Evolutionary conservation across 2,888 invertebrate genomes (phyloP).

Genomic region (Synanthedon andrenaeformis): DNA sequence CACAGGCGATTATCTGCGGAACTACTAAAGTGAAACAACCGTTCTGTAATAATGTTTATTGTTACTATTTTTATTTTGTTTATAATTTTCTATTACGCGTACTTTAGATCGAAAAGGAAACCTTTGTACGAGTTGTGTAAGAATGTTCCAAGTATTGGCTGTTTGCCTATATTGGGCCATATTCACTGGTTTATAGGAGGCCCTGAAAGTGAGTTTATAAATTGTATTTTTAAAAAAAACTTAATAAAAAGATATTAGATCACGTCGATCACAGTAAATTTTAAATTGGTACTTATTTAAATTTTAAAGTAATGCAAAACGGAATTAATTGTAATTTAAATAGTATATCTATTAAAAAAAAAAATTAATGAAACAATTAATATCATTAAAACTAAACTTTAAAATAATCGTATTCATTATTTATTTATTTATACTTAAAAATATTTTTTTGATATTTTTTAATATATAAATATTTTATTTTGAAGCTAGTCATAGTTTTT

Average conservation of each 20-base stretch:
- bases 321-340: too few species aligned
- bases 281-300: too few species aligned
- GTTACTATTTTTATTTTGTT: constrained; percentile 22
- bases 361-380: too few species aligned
- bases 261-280: background rate
- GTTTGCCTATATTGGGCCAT: constrained; percentile 40
- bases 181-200: constrained; percentile 51
- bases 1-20: too few species aligned
- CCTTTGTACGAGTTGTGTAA: constrained; percentile 33
- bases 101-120: constrained; percentile 31
- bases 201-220: constrained; percentile 37
- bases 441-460: too few species aligned
- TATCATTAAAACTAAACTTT: too few species aligned
- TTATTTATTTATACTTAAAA: too few species aligned
- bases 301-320: too few species aligned
- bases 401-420: too few species aligned
- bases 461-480: too few species aligned
- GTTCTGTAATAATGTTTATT: constrained; percentile 27
- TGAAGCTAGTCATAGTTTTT: too few species aligned
- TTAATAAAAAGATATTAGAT: background rate
- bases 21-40: background rate
- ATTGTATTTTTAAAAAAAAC: background rate
- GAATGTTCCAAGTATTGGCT: constrained; percentile 26
- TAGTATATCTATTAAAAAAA: too few species aligned
- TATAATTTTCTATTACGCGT: constrained; percentile 27